Conservation (phyloP, 2,797 vertebrate species). For the Sylvilagus floridanus region DNA sequence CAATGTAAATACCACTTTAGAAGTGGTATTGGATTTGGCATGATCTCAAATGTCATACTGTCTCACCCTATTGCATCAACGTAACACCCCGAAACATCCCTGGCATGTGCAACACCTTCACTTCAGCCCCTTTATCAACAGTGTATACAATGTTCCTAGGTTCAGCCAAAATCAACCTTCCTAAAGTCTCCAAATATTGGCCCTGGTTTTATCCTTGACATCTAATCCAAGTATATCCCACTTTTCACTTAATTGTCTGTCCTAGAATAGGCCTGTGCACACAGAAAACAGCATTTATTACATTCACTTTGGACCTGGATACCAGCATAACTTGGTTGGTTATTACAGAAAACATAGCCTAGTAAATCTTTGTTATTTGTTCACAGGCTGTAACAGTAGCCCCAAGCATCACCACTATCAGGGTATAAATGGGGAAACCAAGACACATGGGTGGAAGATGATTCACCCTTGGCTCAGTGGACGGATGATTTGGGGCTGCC, state of each 20-base stretch:
- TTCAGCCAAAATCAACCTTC: neutral
- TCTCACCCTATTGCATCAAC: neutral
- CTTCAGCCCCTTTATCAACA: neutral
- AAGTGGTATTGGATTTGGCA: neutral
- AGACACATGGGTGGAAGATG: neutral
- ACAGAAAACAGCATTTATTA: neutral
- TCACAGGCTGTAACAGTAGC: neutral
- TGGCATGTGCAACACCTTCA: neutral
- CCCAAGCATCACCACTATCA: neutral
- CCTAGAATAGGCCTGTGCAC: neutral
- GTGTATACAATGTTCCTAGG: neutral
- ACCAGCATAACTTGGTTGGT: neutral
- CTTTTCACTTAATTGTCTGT: neutral
- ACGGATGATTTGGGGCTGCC: conserved; percentile 8
- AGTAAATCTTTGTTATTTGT: conserved; percentile 46
- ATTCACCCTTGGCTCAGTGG: neutral
- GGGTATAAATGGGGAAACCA: neutral
- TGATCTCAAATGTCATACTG: neutral
- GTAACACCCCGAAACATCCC: neutral
- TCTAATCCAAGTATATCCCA: neutral
- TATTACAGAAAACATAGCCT: neutral
- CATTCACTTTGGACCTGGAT: neutral
- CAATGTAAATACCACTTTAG: neutral
- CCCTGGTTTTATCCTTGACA: conserved; percentile 19
- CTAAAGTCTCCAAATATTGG: neutral